Evolutionary conservation across 2,113 vertebrate species (phyloP).

Genomic region (Stomatorhinus ivindoensis): DNA sequence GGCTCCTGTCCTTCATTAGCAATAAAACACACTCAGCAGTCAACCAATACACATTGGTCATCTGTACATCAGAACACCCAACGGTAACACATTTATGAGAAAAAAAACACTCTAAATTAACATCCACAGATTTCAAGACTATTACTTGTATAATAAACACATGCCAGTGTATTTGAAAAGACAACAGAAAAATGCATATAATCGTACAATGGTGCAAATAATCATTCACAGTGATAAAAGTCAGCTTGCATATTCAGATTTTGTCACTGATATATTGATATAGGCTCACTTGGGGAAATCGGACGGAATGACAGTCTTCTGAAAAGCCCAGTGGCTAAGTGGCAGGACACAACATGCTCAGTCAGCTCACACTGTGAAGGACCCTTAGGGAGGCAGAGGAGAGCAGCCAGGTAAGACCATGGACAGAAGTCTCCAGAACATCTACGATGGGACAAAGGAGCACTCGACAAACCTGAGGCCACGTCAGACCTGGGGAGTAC

Average conservation of each 20-base stretch:
- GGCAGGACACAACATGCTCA: neutral
- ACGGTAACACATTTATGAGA: neutral
- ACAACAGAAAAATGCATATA: neutral
- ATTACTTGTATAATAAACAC: neutral
- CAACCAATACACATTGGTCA: neutral
- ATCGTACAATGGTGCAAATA: neutral
- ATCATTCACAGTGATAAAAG: neutral
- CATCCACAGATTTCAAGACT: neutral
- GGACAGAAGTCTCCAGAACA: neutral
- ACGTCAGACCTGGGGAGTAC: neutral
- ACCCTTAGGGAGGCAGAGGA: neutral
- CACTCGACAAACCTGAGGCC: neutral
- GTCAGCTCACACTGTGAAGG: neutral
- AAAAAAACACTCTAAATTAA: neutral
- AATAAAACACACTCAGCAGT: neutral
- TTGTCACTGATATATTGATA: neutral
- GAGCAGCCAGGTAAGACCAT: neutral
- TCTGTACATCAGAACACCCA: neutral
- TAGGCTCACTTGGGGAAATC: neutral
- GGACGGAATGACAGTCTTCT: neutral
- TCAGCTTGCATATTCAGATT: neutral
- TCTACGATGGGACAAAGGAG: neutral
- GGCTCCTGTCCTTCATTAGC: neutral
- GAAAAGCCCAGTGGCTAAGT: neutral
- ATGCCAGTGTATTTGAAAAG: neutral